Conservation (phyloP, 2,113 vertebrate species). For the Platanista minor region DNA sequence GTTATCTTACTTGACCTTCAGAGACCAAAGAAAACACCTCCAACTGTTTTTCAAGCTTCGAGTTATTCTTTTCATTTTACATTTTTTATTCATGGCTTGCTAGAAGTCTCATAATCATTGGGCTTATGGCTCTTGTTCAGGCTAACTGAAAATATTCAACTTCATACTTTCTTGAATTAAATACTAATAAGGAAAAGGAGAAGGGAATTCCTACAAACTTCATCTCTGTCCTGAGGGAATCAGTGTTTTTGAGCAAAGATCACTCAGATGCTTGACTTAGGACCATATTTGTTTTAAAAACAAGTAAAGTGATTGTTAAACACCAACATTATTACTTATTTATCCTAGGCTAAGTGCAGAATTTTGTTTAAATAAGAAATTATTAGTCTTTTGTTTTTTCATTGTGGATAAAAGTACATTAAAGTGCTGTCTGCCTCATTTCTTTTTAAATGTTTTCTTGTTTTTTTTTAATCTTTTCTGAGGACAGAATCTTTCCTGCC, state of each 20-base stretch:
- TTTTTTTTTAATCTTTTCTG: not conserved
- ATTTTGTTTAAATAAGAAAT: conserved; percentile 3
- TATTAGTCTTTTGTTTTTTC: not conserved
- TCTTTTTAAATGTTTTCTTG: not conserved
- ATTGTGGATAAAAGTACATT: not conserved
- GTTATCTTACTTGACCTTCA: conserved; percentile 10
- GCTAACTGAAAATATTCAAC: not conserved
- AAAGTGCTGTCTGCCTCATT: not conserved
- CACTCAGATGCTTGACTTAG: conserved; percentile 17
- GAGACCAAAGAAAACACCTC: not conserved
- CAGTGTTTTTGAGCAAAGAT: not conserved
- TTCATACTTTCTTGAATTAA: conserved; percentile 20
- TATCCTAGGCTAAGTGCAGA: conserved; percentile 18
- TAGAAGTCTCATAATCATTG: not conserved
- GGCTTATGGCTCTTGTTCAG: not conserved
- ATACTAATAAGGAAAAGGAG: not conserved
- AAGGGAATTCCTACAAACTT: not conserved
- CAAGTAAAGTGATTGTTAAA: conserved; percentile 9
- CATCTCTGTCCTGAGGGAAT: not conserved
- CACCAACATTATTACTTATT: not conserved
- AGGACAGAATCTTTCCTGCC: not conserved
- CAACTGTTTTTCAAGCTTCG: not conserved
- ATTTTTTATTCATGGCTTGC: conserved; percentile 19
- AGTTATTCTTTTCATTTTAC: not conserved
- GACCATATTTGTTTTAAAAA: conserved; percentile 33